phyloP scores from a whole-genome alignment of 1,140 invertebrate genomes.

The Carcinoscorpius rotundicauda region DNA sequence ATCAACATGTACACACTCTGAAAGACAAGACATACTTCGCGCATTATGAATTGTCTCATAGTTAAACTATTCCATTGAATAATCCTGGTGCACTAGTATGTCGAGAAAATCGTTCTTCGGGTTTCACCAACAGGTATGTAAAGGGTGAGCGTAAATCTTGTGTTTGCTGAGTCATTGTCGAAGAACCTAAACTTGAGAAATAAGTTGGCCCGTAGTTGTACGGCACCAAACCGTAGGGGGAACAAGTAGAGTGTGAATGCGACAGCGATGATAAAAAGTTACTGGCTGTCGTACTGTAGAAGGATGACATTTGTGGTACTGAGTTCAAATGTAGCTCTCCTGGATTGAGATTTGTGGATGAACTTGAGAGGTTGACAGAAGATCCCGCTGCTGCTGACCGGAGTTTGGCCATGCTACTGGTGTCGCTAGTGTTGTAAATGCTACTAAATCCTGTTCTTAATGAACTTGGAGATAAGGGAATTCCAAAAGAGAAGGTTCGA shows the following conservation, averaged over 20 bases:
- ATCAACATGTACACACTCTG: too few relatives aligned
- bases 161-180: not conserved
- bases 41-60: too few relatives aligned
- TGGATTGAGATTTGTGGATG: not conserved
- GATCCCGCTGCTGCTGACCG: not conserved
- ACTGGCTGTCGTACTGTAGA: not conserved
- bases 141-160: constrained; percentile 13
- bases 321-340: not conserved
- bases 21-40: too few relatives aligned
- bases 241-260: not conserved
- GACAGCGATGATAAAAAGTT: not conserved
- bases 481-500: constrained; percentile 13
- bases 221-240: not conserved
- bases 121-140: constrained; percentile 20
- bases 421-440: not conserved
- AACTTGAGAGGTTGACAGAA: not conserved
- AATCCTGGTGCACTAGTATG: not conserved
- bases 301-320: not conserved
- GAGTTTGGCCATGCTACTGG: not conserved
- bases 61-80: too few relatives aligned
- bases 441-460: not conserved
- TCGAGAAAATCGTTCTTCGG: constrained; percentile 6
- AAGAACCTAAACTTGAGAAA: not conserved
- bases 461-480: constrained; percentile 10
- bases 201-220: not conserved